These are phyloP conservation scores for Elephantulus edwardii DNA, from an alignment of 2,113 vertebrate species.

Conservation along the genomic window DNA sequence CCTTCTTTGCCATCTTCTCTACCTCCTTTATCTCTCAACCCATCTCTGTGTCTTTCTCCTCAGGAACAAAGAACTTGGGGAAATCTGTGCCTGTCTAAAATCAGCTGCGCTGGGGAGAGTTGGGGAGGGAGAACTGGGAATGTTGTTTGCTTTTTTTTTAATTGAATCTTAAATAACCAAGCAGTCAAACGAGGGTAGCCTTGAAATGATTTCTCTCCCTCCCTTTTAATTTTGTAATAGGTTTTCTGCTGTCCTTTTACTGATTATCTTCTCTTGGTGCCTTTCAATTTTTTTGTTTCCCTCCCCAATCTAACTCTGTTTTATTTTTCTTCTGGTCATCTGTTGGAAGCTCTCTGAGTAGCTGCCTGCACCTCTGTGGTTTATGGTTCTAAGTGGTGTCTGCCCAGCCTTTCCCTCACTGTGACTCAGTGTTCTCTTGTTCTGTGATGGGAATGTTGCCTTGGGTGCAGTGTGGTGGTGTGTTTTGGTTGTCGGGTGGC, in stretches of 20 bases:
- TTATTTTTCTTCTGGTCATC: conserved; percentile 77
- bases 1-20: conserved; percentile 57
- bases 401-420: conserved; percentile 72
- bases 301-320: conserved; percentile 79
- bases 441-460: conserved; percentile 67
- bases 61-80: conserved; percentile 80
- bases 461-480: conserved; percentile 57
- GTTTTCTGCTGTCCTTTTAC: conserved; percentile 77
- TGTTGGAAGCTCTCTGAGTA: conserved; percentile 79
- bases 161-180: too few relatives aligned
- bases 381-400: conserved; percentile 75
- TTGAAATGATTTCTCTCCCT: conserved; percentile 65
- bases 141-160: neutral
- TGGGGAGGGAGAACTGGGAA: conserved; percentile 64
- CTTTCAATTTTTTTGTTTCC: conserved; percentile 79
- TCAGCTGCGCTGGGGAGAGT: conserved; percentile 67
- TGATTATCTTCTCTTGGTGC: conserved; percentile 81
- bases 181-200: conserved; percentile 62
- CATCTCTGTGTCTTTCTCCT: conserved; percentile 79
- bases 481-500: conserved; percentile 72
- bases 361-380: conserved; percentile 69
- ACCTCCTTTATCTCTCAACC: conserved; percentile 50
- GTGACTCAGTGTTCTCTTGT: conserved; percentile 71
- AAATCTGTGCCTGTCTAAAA: conserved; percentile 67
- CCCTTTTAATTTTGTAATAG: conserved; percentile 75